Conservation (phyloP, 1,140 invertebrate species). For the Adelges cooleyi region DNA sequence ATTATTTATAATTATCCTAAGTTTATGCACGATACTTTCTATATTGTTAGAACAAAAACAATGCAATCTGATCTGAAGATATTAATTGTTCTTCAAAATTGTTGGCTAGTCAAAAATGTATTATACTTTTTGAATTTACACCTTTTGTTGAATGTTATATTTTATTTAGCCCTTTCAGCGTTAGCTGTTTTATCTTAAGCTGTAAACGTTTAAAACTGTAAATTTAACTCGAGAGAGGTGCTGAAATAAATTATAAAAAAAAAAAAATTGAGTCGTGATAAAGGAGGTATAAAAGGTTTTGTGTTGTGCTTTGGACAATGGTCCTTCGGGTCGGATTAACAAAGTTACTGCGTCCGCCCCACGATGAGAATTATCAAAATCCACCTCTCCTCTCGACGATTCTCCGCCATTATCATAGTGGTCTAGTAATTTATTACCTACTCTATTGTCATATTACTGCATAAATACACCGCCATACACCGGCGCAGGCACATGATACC, state of each 20-base stretch:
- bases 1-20: too few species aligned
- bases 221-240: background rate
- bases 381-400: background rate
- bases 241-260: slow-evolving; percentile 3
- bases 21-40: too few species aligned
- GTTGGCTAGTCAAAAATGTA: too few species aligned
- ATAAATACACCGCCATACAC: background rate
- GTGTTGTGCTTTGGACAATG: slow-evolving; percentile 15
- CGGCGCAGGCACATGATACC: background rate
- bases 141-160: too few species aligned
- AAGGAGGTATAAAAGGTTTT: slow-evolving; percentile 11
- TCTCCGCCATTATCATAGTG: background rate
- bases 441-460: slow-evolving; percentile 24
- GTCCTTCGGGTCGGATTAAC: slow-evolving; percentile 25
- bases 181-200: too few species aligned
- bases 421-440: slow-evolving; percentile 15
- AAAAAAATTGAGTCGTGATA: slow-evolving; percentile 9
- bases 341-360: slow-evolving; percentile 12
- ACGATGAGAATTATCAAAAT: slow-evolving; percentile 25
- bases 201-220: background rate
- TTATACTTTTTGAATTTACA: too few species aligned
- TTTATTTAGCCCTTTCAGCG: too few species aligned
- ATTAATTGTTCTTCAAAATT: too few species aligned
- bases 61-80: too few species aligned
- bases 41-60: too few species aligned